Conservation (phyloP, 2,888 invertebrate genomes). For the Nipponacmea schrenckii region DNA sequence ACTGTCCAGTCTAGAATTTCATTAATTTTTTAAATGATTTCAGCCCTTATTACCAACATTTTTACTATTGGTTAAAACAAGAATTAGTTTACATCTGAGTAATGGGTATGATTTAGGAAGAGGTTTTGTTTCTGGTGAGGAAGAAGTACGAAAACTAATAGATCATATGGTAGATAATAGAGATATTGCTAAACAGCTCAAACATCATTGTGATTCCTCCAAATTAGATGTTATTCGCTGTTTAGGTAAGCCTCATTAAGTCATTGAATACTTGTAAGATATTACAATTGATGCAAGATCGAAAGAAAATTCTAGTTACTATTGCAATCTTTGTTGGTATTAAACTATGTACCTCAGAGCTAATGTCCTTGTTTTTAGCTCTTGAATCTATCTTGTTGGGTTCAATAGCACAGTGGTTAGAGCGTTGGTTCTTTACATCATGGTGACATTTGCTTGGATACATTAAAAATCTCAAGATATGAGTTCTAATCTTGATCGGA, state of each 20-base stretch:
- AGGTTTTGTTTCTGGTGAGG: slow-evolving; percentile 75
- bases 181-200: slow-evolving; percentile 59
- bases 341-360: no score
- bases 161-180: slow-evolving; percentile 70
- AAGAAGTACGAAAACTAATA: slow-evolving; percentile 73
- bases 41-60: slow-evolving; percentile 69
- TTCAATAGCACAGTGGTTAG: no score
- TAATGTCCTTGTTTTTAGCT: no score
- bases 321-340: no score
- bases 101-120: slow-evolving; percentile 76
- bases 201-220: slow-evolving; percentile 45
- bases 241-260: slow-evolving; percentile 51
- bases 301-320: no score
- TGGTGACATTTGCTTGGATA: no score
- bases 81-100: slow-evolving; percentile 73
- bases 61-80: slow-evolving; percentile 71
- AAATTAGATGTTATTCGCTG: slow-evolving; percentile 59
- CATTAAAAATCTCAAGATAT: no score
- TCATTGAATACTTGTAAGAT: background rate
- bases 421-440: no score
- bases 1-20: no score
- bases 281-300: no score
- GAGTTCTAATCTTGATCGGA: no score
- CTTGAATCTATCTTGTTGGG: no score
- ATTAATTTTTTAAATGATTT: background rate